These are phyloP conservation scores for Synaphobranchus kaupii DNA, from an alignment of 2,797 vertebrate genomes.

Conservation along the genomic window DNA sequence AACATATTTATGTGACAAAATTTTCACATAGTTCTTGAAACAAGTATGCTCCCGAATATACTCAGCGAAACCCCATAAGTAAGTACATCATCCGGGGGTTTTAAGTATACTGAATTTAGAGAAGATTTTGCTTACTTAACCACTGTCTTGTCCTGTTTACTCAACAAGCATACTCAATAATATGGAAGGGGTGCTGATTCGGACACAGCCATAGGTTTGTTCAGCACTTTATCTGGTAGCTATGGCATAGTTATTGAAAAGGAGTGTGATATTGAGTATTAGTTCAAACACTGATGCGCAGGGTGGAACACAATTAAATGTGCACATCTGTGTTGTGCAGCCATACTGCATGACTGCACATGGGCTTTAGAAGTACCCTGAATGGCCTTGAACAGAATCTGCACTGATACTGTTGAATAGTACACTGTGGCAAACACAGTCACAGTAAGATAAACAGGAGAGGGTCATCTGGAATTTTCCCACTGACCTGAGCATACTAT, in stretches of 20 bases:
- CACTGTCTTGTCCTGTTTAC: too few species aligned
- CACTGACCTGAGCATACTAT: not conserved
- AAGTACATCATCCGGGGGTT: too few species aligned
- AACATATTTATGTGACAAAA: too few species aligned
- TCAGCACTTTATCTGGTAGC: not conserved
- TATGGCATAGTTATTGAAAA: not conserved
- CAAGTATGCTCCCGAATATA: too few species aligned
- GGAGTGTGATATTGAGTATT: not conserved
- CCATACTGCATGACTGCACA: not conserved
- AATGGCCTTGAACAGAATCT: not conserved
- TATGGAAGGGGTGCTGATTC: too few species aligned
- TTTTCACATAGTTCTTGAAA: too few species aligned
- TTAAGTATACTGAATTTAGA: too few species aligned
- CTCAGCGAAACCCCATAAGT: too few species aligned
- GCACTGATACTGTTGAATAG: not conserved
- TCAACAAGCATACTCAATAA: too few species aligned
- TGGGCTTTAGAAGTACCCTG: conserved; percentile 5
- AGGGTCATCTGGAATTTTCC: conserved; percentile 21
- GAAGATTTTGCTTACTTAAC: too few species aligned
- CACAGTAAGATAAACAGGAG: conserved; percentile 4
- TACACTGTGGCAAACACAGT: not conserved
- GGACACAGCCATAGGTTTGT: not conserved
- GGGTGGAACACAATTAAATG: not conserved
- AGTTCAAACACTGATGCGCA: not conserved
- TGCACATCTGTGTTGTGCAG: not conserved